Evolutionary conservation across 53 echinoderm and acorn worm species (phyloP).

Genomic region (Arbacia lixula): DNA sequence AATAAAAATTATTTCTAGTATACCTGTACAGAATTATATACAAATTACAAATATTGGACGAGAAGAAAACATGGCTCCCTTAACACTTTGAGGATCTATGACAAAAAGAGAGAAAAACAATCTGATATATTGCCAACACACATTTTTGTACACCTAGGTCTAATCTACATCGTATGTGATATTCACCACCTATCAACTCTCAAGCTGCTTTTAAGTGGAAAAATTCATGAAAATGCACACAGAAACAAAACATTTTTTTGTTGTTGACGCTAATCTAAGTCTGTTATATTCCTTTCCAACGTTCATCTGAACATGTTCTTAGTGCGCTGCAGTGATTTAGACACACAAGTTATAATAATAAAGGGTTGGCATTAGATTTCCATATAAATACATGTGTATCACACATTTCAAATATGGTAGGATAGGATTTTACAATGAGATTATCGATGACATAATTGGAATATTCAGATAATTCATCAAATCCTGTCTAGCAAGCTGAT

Average conservation of each 20-base stretch:
- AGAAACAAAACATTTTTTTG: conserved; percentile 33
- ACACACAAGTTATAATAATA: too few species aligned
- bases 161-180: conserved; percentile 17
- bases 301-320: too few species aligned
- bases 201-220: conserved; percentile 34
- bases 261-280: too few species aligned
- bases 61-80: conserved; percentile 28
- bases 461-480: too few species aligned
- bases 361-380: too few species aligned
- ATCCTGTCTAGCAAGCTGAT: too few species aligned
- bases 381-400: too few species aligned
- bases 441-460: too few species aligned
- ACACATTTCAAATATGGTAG: too few species aligned
- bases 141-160: conserved; percentile 36
- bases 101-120: conserved; percentile 40
- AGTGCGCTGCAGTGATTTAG: too few species aligned
- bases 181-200: conserved; percentile 34
- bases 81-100: conserved; percentile 39
- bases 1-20: conserved; percentile 51
- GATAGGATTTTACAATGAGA: too few species aligned
- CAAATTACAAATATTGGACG: conserved; percentile 54
- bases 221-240: conserved; percentile 12
- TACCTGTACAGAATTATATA: conserved; percentile 62
- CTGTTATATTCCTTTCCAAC: too few species aligned
- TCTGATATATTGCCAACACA: conserved; percentile 54